phyloP scores from a whole-genome alignment of 2,888 invertebrate species.

The Atherix ibis region DNA sequence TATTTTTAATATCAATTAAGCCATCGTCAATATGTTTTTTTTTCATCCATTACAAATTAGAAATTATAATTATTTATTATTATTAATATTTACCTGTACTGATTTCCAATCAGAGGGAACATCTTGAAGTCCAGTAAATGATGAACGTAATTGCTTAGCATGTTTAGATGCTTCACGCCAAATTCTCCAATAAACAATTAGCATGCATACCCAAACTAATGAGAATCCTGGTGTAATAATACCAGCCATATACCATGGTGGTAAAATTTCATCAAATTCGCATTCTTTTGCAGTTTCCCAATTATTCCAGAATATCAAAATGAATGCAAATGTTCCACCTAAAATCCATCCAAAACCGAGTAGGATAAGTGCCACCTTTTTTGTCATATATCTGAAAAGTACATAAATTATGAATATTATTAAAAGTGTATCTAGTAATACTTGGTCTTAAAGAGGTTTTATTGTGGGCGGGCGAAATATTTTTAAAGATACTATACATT shows the following conservation, averaged over 20 bases:
- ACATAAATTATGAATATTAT: neutral
- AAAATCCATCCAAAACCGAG: conserved; percentile 51
- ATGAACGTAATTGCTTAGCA: conserved; percentile 47
- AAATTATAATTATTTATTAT: no score
- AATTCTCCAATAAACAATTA: conserved; percentile 59
- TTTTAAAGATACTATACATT: neutral
- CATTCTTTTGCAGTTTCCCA: conserved; percentile 46
- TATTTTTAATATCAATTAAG: no score
- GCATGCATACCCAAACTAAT: conserved; percentile 58
- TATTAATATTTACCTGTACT: conserved; percentile 43
- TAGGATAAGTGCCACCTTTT: conserved; percentile 42
- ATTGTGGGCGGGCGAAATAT: neutral
- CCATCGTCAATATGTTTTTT: no score
- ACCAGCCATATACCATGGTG: conserved; percentile 32
- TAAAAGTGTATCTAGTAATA: no score
- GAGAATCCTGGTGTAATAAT: conserved; percentile 55
- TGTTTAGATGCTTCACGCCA: conserved; percentile 63
- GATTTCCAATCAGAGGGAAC: conserved; percentile 56
- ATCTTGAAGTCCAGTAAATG: conserved; percentile 38
- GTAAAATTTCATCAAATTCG: conserved; percentile 50
- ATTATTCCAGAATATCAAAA: conserved; percentile 65
- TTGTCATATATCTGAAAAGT: conserved; percentile 44
- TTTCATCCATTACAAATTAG: no score
- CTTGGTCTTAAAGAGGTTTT: neutral
- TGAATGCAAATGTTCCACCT: conserved; percentile 47